Evolutionary conservation across 2,888 invertebrate species (phyloP).

Genomic region (Conus canariensis): DNA sequence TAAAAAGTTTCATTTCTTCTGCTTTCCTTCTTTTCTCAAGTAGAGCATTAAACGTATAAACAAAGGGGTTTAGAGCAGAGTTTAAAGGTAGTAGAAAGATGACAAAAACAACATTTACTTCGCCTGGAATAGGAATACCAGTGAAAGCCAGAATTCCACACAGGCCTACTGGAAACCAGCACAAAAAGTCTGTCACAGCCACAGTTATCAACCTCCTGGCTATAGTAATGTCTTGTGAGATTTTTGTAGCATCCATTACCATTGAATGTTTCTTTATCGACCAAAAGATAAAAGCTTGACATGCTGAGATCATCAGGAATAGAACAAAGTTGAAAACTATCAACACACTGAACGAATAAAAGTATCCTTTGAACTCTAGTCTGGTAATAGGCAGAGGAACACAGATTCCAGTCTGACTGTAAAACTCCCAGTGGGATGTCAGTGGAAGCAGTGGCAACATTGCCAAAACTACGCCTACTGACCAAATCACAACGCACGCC

Average conservation of each 20-base stretch:
- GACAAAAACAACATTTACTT: background rate
- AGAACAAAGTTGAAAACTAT: slow-evolving; percentile 69
- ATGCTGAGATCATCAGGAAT: background rate
- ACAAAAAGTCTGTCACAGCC: slow-evolving; percentile 7
- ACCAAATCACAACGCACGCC: slow-evolving; percentile 64
- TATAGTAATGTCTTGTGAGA: background rate
- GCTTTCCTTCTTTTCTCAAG: background rate
- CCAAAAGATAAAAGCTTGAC: background rate
- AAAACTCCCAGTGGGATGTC: slow-evolving; percentile 63
- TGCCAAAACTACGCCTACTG: slow-evolving; percentile 63
- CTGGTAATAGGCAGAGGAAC: slow-evolving; percentile 75
- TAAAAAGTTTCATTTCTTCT: background rate
- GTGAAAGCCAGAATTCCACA: slow-evolving; percentile 5
- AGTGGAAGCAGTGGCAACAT: slow-evolving; percentile 67
- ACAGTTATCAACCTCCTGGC: background rate
- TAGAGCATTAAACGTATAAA: background rate
- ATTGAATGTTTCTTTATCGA: background rate
- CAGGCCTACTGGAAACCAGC: slow-evolving; percentile 13
- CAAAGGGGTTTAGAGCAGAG: background rate
- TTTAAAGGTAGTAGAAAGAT: background rate
- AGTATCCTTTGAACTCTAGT: slow-evolving; percentile 73
- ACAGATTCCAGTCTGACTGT: slow-evolving; percentile 71
- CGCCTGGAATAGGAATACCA: background rate
- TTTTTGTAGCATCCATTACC: background rate
- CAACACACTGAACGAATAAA: slow-evolving; percentile 74